Evolutionary conservation across 2,888 invertebrate species (phyloP).

Genomic region (Xanthia icteritia): DNA sequence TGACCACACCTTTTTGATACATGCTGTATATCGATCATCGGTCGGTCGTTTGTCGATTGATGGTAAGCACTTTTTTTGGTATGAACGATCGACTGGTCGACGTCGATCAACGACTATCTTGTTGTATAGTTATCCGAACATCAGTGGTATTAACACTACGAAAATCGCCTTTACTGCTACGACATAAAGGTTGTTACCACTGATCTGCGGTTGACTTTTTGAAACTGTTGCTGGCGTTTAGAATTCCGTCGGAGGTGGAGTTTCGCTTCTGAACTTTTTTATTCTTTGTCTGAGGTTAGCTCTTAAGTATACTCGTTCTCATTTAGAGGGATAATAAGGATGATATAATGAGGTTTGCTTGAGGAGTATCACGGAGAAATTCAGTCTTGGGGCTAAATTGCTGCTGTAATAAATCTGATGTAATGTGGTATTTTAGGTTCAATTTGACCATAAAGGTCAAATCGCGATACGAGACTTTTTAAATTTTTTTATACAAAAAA

Average conservation of each 20-base stretch:
- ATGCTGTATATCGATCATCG: no score
- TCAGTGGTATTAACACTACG: no score
- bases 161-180: no score
- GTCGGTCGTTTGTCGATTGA: no score
- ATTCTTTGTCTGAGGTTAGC: slow-evolving; percentile 35
- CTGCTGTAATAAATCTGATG: slow-evolving; percentile 3
- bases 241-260: neutral
- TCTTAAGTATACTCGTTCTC: slow-evolving; percentile 20
- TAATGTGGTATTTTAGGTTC: neutral
- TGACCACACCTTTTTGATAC: no score
- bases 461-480: neutral
- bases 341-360: slow-evolving; percentile 33
- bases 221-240: no score
- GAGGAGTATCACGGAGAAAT: slow-evolving; percentile 29
- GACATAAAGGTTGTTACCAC: no score
- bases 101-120: no score
- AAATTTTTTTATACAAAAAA: neutral
- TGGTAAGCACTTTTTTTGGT: no score
- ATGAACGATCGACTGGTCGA: no score
- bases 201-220: no score
- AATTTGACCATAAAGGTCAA: neutral
- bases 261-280: neutral
- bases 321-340: slow-evolving; percentile 40
- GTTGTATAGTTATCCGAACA: no score
- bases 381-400: slow-evolving; percentile 1